Evolutionary conservation across 2,797 vertebrate genomes (phyloP), one percentile per base, ranked within the genome.

Genomic region (Oryzias sinensis): DNA sequence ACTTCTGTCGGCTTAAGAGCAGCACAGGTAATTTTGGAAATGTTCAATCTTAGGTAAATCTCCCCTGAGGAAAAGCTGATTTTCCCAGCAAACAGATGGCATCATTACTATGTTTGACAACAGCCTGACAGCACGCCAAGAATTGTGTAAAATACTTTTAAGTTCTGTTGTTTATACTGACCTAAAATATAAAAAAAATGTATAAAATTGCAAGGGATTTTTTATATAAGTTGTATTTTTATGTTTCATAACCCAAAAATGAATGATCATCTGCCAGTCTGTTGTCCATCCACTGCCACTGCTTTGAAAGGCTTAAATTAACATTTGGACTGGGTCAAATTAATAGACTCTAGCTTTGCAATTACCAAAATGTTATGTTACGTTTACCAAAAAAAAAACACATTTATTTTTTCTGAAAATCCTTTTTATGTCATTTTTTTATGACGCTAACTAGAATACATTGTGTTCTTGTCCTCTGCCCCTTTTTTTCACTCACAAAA

Each of bases 381-480:
- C 22, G 43, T 20, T 43, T 16, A 48, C 51, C 17, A 56, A 22
- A 43, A 47, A 47, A 14, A 14, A 22, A 14, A 46, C 20, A 46
- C 20, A 47, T 47, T 24, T 6, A 24, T 22, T 24, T 47, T 5
- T 37, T 47, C 7, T 11, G 6, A 14, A 24, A 47, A 47, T 5
- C 14, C 20, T 4, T 46, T 47, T 47, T 6, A 20, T 47, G 45
- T 14, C 2, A 5, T 20, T 47, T 47, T 13, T 24, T 20, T 14
- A 22, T 47, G 9, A 37, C 22, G 2, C 20, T 17, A 24, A 22
- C 45, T 14, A 5, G 22, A 25, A 67, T 40, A 55, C 50, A 33
- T 53, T 64, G 4, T 77, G 68, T 65, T 50, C 57, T 49, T 41
- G 47, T n/a, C 49, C 51, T 22, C 13, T 59, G 61, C 17, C 49